Evolutionary conservation across 2,888 invertebrate genomes (phyloP).

Genomic region (Drosophila buzzatii): DNA sequence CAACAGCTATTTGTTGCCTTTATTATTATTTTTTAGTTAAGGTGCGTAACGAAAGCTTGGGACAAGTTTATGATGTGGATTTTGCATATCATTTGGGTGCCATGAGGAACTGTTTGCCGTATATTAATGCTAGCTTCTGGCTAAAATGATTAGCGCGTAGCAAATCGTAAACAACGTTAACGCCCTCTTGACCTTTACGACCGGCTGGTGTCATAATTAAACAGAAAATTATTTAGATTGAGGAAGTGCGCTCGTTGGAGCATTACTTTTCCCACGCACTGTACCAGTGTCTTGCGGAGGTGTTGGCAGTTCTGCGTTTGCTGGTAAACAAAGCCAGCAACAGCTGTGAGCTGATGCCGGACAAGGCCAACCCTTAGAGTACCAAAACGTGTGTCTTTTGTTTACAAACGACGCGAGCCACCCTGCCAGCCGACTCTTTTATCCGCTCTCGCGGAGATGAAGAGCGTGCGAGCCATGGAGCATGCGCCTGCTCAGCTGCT

Average conservation of each 20-base stretch:
- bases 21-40: not conserved
- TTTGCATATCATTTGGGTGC: constrained; percentile 59
- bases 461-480: not conserved
- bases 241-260: constrained; percentile 41
- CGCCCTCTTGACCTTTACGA: constrained; percentile 64
- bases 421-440: constrained; percentile 38
- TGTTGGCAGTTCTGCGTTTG: constrained; percentile 42
- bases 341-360: constrained; percentile 44
- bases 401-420: constrained; percentile 60
- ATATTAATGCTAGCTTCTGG: constrained; percentile 46
- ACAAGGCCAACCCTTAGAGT: constrained; percentile 53
- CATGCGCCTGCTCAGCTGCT: constrained; percentile 60
- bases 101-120: constrained; percentile 51
- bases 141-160: constrained; percentile 48
- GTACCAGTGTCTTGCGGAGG: not conserved
- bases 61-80: constrained; percentile 32
- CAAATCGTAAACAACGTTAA: constrained; percentile 40
- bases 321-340: constrained; percentile 50
- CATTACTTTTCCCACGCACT: constrained; percentile 54
- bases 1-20: not conserved
- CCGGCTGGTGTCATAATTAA: constrained; percentile 60
- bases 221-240: constrained; percentile 17
- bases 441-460: constrained; percentile 42
- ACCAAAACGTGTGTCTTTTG: constrained; percentile 40
- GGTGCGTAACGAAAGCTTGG: constrained; percentile 31